phyloP scores from a whole-genome alignment of 2,797 vertebrate genomes.

The Cephalopachus bancanus region DNA sequence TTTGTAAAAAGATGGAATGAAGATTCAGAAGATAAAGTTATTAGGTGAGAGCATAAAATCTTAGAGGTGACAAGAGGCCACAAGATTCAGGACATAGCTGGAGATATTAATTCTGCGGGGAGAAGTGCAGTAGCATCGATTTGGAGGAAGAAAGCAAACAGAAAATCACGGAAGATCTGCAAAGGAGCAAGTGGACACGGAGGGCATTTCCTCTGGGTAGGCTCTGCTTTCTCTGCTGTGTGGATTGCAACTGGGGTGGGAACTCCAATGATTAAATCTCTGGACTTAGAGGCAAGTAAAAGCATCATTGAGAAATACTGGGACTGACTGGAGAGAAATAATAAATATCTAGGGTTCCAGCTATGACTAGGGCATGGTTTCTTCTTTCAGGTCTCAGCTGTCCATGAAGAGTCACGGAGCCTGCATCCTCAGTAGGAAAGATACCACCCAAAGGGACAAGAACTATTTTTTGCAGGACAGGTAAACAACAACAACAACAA shows the following conservation, averaged over 20 bases:
- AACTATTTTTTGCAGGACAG: accelerated
- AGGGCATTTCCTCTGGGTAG: accelerated
- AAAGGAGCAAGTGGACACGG: accelerated
- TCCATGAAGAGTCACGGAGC: background rate
- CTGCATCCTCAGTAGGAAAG: background rate
- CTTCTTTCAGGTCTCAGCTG: background rate
- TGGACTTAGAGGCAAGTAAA: too few relatives aligned
- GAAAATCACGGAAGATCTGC: too few relatives aligned
- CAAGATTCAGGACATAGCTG: background rate
- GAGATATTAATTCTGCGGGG: background rate
- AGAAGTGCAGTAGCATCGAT: accelerated
- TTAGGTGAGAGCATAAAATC: background rate
- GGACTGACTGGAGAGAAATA: too few relatives aligned
- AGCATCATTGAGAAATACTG: background rate
- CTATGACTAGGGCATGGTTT: background rate
- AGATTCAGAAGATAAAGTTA: background rate
- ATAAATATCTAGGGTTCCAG: accelerated
- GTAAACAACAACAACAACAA: too few relatives aligned
- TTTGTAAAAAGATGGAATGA: background rate
- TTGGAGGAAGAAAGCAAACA: background rate
- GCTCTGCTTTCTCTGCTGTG: too few relatives aligned
- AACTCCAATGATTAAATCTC: background rate
- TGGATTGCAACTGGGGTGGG: too few relatives aligned
- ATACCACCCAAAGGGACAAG: background rate
- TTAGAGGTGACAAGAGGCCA: background rate